Percentiles rank a stretch among this genome's conserved stretches.
Evolutionary conservation across 2,888 invertebrate species (phyloP).

Genomic region (Leptarthrus brevirostris): DNA sequence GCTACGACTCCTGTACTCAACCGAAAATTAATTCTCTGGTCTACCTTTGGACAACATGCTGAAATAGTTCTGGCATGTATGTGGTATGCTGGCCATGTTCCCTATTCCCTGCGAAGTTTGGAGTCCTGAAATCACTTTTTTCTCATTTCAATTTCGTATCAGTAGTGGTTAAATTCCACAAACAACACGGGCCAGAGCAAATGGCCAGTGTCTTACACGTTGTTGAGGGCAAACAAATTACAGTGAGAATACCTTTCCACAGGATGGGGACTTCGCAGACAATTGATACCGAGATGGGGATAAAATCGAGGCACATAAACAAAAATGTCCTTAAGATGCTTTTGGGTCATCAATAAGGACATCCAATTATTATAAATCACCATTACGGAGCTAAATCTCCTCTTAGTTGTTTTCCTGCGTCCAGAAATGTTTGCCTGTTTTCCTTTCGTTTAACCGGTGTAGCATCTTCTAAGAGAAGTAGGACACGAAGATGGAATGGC

Average conservation of each 20-base stretch:
- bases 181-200: slow-evolving; percentile 23
- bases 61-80: slow-evolving; percentile 50
- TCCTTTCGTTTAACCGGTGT: slow-evolving; percentile 22
- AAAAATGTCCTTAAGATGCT: slow-evolving; percentile 54
- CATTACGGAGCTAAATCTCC: slow-evolving; percentile 53
- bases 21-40: slow-evolving; percentile 53
- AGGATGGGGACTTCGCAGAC: slow-evolving; percentile 19
- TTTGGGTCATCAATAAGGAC: slow-evolving; percentile 54
- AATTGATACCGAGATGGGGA: slow-evolving; percentile 43
- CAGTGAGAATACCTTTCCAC: slow-evolving; percentile 43
- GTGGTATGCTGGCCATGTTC: slow-evolving; percentile 43
- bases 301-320: slow-evolving; percentile 49
- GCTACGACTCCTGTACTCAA: slow-evolving; percentile 38
- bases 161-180: slow-evolving; percentile 43
- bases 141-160: slow-evolving; percentile 47
- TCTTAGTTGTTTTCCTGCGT: slow-evolving; percentile 46
- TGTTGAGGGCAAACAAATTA: slow-evolving; percentile 47
- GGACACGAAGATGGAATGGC: slow-evolving; percentile 5
- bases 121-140: slow-evolving; percentile 46
- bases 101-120: slow-evolving; percentile 1
- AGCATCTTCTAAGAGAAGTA: neutral
- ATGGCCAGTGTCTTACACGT: slow-evolving; percentile 44
- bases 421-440: neutral
- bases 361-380: slow-evolving; percentile 55
- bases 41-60: slow-evolving; percentile 52